These are phyloP conservation scores for Microplitis mediator DNA, from an alignment of 1,140 invertebrate species.

Conservation along the genomic window DNA sequence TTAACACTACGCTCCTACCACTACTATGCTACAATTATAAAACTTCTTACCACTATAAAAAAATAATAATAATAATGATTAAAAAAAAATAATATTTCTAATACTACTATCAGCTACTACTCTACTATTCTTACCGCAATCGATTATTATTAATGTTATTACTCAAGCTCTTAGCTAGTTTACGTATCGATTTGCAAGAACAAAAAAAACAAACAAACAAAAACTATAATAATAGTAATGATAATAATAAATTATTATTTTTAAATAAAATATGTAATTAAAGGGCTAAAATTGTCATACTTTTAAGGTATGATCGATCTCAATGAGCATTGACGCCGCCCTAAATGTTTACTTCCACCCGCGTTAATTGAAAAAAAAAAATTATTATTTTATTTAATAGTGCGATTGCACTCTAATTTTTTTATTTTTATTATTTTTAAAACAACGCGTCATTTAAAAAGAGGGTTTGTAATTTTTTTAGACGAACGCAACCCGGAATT, in stretches of 20 bases:
- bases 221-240: neutral
- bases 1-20: constrained; percentile 1
- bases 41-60: constrained; percentile 30
- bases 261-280: neutral
- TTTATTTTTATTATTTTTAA: too few species aligned
- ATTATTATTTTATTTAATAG: neutral
- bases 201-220: constrained; percentile 4
- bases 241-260: neutral
- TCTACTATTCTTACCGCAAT: constrained; percentile 48
- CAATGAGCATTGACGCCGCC: constrained; percentile 57
- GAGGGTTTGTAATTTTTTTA: too few species aligned
- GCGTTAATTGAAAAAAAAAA: neutral
- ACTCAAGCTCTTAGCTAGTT: constrained; percentile 44
- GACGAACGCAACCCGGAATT: too few species aligned
- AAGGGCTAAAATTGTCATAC: constrained; percentile 34
- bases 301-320: constrained; percentile 56
- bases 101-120: constrained; percentile 32
- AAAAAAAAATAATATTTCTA: neutral
- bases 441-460: constrained; percentile 28
- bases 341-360: constrained; percentile 27
- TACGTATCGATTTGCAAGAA: constrained; percentile 44
- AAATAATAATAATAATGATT: too few species aligned
- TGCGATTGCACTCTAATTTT: too few species aligned
- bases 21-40: constrained; percentile 21
- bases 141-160: constrained; percentile 51